phyloP scores from a whole-genome alignment of 2,113 vertebrate species.

The Chloropsis hardwickii region DNA sequence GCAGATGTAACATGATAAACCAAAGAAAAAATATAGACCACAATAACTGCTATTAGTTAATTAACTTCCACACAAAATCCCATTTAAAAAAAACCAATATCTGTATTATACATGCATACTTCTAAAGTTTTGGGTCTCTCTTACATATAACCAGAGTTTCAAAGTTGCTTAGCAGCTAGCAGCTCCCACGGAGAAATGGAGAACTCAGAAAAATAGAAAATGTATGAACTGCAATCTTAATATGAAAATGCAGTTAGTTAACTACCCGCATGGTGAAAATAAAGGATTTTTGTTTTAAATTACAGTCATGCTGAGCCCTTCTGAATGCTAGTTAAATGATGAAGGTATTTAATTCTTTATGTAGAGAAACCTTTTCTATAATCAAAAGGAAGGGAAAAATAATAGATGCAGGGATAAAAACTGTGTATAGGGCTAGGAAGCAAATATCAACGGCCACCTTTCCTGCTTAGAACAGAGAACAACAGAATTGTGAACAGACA shows the following conservation, averaged over 20 bases:
- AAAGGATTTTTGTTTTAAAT: neutral
- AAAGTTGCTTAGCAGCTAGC: neutral
- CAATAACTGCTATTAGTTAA: neutral
- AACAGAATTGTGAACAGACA: neutral
- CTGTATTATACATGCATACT: neutral
- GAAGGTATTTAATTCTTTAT: neutral
- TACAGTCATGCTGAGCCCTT: neutral
- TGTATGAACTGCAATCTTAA: neutral
- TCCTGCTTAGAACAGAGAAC: neutral
- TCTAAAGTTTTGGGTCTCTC: neutral
- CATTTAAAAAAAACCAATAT: neutral
- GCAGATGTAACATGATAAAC: neutral
- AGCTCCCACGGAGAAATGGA: neutral
- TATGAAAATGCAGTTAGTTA: neutral
- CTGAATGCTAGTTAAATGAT: neutral
- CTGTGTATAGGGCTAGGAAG: neutral
- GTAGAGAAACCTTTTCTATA: neutral
- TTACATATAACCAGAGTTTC: neutral
- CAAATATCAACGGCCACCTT: neutral
- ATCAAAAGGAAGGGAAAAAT: neutral
- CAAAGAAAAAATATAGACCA: neutral
- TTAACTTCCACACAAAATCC: neutral
- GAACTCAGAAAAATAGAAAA: neutral
- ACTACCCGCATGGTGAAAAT: neutral
- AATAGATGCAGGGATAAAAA: neutral